A percentile compares a stretch with the other conserved stretches of the same genome.
Evolutionary conservation across 1,140 invertebrate genomes (phyloP).

Genomic region (Dendrolimus kikuchii): DNA sequence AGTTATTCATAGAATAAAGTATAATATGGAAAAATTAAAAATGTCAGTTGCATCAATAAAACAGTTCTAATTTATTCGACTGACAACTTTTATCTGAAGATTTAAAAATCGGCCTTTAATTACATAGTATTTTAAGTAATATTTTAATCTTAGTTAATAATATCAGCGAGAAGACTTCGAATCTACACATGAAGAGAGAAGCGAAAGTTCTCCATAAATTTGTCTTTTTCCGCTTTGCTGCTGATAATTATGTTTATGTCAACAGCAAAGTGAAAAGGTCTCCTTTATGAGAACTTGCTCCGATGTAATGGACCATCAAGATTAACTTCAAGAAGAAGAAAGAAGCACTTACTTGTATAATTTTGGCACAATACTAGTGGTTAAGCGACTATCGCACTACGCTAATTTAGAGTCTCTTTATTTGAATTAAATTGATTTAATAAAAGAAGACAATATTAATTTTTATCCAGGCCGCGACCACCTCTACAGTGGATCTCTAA

Average conservation of each 20-base stretch:
- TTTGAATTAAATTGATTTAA: slow-evolving; percentile 1
- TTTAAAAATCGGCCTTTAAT: too few species aligned
- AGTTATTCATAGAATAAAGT: too few species aligned
- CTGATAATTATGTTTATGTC: slow-evolving; percentile 49
- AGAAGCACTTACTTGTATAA: background rate
- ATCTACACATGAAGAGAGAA: slow-evolving; percentile 24
- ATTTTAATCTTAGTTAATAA: too few species aligned
- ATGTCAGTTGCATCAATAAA: too few species aligned
- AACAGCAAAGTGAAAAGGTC: slow-evolving; percentile 72
- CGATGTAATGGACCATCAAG: slow-evolving; percentile 7
- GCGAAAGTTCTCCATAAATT: slow-evolving; percentile 63
- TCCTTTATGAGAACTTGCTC: slow-evolving; percentile 67
- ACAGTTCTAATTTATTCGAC: too few species aligned
- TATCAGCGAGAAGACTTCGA: background rate
- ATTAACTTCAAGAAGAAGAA: background rate
- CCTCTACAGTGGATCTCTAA: background rate
- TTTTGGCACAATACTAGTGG: too few species aligned
- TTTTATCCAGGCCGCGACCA: background rate
- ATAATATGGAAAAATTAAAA: too few species aligned
- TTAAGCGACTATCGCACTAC: too few species aligned
- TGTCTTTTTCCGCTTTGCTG: slow-evolving; percentile 72
- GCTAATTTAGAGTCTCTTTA: background rate
- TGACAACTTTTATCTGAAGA: too few species aligned
- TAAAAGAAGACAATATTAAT: background rate
- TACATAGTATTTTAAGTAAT: too few species aligned